phyloP scores from a whole-genome alignment of 2,888 invertebrate species.

The Eulithis testata region DNA sequence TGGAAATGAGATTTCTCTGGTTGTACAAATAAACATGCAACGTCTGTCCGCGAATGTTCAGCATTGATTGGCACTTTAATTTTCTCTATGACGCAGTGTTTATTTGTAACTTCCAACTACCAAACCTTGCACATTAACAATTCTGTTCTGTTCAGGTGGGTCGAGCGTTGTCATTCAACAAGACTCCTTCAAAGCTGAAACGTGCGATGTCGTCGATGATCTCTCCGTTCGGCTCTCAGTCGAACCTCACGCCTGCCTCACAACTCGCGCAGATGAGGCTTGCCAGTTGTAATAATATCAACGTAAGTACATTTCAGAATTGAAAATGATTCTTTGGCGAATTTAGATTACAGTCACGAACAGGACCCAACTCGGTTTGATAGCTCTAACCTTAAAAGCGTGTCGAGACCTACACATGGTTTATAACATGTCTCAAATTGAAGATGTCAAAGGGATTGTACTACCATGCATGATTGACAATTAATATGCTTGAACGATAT shows the following conservation, averaged over 20 bases:
- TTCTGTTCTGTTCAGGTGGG: constrained; percentile 86
- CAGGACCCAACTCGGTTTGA: no score
- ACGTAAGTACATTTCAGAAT: constrained; percentile 82
- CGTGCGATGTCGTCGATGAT: constrained; percentile 98
- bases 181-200: constrained; percentile 96
- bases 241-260: constrained; percentile 92
- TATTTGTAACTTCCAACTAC: not conserved
- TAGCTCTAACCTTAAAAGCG: no score
- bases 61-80: not conserved
- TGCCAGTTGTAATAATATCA: constrained; percentile 94
- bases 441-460: no score
- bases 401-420: no score
- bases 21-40: not conserved
- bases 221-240: constrained; percentile 94
- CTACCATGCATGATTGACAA: no score
- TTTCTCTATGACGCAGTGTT: not conserved
- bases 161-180: constrained; percentile 97
- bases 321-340: no score
- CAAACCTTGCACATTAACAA: constrained; percentile 5
- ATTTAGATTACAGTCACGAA: no score
- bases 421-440: no score
- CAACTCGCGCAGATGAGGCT: constrained; percentile 94
- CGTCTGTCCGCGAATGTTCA: not conserved
- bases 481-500: no score
- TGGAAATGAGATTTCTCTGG: not conserved